phyloP scores from a whole-genome alignment of 2,888 invertebrate species.

The Marronus borbonicus region DNA sequence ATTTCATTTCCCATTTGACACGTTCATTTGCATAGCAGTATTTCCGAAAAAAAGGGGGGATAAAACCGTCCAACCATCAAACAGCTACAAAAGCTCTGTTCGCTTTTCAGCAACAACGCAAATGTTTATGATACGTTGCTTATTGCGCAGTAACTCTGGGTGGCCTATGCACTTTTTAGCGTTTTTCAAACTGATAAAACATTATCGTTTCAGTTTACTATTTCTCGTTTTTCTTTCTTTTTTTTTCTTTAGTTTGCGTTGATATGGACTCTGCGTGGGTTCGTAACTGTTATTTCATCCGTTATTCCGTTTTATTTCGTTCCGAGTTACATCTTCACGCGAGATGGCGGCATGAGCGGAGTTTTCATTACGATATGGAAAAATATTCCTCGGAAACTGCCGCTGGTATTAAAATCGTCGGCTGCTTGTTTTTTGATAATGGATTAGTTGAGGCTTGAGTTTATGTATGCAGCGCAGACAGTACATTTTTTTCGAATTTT shows the following conservation, averaged over 20 bases:
- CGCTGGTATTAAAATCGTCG: constrained; percentile 3
- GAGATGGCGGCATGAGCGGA: not conserved
- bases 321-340: not conserved
- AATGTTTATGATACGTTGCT: constrained; percentile 3
- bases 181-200: constrained; percentile 22
- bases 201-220: constrained; percentile 13
- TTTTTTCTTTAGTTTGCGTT: not conserved
- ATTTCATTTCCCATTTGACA: too few relatives aligned
- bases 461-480: not conserved
- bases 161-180: not conserved
- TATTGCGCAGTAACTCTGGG: not conserved
- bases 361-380: constrained; percentile 35
- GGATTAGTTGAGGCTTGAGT: too few relatives aligned
- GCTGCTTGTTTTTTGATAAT: too few relatives aligned
- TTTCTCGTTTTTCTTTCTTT: too few relatives aligned
- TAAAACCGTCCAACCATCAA: too few relatives aligned
- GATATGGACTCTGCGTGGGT: not conserved
- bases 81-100: not conserved
- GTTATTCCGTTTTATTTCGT: not conserved
- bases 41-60: too few relatives aligned
- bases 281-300: too few relatives aligned
- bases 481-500: not conserved
- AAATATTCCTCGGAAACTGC: not conserved
- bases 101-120: constrained; percentile 2
- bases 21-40: too few relatives aligned